A percentile compares a stretch with the other conserved stretches of the same genome.
Evolutionary conservation across 2,888 invertebrate species (phyloP).

Genomic region (Sussaba pulchella): DNA sequence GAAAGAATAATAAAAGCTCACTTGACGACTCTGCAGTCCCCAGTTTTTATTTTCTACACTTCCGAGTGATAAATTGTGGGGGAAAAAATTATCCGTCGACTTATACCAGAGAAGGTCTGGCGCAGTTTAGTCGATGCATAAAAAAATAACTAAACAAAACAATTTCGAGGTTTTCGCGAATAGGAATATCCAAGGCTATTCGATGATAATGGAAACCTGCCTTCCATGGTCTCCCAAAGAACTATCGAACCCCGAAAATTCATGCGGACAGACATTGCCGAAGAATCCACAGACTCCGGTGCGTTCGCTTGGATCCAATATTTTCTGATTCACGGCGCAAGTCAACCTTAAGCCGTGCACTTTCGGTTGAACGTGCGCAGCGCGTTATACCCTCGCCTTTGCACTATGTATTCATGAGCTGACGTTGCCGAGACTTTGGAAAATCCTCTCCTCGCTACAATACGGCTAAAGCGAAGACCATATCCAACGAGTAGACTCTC

Average conservation of each 20-base stretch:
- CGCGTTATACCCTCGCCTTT: constrained; percentile 18
- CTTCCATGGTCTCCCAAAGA: neutral
- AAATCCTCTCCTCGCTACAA: constrained; percentile 24
- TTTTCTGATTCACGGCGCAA: constrained; percentile 15
- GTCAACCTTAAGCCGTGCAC: constrained; percentile 19
- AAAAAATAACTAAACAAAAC: too few relatives aligned
- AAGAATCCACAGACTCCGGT: neutral
- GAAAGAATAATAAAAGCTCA: too few relatives aligned
- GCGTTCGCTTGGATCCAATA: neutral
- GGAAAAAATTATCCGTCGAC: too few relatives aligned
- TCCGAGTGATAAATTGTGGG: too few relatives aligned
- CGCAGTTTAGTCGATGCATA: too few relatives aligned
- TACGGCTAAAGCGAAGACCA: neutral
- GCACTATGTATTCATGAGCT: constrained; percentile 59
- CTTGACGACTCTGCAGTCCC: too few relatives aligned
- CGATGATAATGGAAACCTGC: neutral
- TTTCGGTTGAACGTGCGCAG: constrained; percentile 22
- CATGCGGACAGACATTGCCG: too few relatives aligned
- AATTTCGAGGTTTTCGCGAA: too few relatives aligned
- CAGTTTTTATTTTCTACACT: too few relatives aligned
- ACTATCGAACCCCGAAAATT: neutral
- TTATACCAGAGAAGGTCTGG: too few relatives aligned
- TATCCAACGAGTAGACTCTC: constrained; percentile 22
- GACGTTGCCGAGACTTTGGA: constrained; percentile 38
- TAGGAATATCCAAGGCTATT: too few relatives aligned